phyloP scores from a whole-genome alignment of 2,888 invertebrate species.

The Drosophila cognata region DNA sequence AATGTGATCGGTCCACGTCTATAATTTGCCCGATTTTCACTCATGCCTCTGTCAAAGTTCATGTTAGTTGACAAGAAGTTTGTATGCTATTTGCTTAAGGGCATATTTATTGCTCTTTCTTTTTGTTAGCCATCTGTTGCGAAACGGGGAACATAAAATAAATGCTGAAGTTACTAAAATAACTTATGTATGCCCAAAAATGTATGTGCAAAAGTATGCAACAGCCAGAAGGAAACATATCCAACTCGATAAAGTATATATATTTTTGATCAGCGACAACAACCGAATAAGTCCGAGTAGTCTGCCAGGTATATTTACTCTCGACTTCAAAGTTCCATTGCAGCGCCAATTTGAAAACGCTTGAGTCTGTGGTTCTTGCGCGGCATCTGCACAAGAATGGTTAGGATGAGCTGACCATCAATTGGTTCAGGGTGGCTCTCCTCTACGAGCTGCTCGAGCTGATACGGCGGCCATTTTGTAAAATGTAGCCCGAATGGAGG shows the following conservation, averaged over 20 bases:
- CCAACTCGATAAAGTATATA: neutral
- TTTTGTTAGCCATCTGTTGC: neutral
- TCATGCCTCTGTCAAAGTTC: neutral
- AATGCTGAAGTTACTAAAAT: too few species aligned
- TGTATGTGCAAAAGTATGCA: neutral
- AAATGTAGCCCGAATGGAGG: neutral
- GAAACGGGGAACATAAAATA: neutral
- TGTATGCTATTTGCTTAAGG: neutral
- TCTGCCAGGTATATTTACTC: neutral
- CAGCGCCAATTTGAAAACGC: conserved; percentile 40
- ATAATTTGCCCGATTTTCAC: neutral
- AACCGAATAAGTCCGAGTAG: neutral
- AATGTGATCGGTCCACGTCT: neutral
- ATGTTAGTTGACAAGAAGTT: neutral
- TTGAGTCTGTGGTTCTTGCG: conserved; percentile 52
- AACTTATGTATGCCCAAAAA: too few species aligned
- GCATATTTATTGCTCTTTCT: neutral
- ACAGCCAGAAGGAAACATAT: neutral
- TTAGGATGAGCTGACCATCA: conserved; percentile 9
- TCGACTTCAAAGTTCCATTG: neutral
- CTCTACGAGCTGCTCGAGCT: conserved; percentile 1
- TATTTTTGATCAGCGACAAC: neutral
- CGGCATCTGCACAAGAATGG: conserved; percentile 11
- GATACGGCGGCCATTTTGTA: too few species aligned
- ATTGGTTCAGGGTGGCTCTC: conserved; percentile 46